Base-by-base conservation (phyloP, 2,797 vertebrate genomes). In the Pipistrellus pipistrellus region DNA sequence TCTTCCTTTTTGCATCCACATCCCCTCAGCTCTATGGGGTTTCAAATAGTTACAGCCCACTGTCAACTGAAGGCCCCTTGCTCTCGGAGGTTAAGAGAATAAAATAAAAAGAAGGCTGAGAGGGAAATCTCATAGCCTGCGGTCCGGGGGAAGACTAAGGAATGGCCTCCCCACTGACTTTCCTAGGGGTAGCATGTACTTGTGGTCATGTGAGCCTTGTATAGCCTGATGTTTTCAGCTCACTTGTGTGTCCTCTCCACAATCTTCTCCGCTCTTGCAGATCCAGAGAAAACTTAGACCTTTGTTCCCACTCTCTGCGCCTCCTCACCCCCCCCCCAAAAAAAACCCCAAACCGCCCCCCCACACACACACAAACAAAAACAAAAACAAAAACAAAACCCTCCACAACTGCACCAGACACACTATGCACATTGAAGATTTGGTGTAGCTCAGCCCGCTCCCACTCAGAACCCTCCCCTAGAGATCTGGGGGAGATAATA, bases 191-290 rank as follows among this genome's bases (percentile, higher is more conserved):
- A 81, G 57, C 44, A 57, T 7, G 64, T 12, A 30, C 11, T 55
- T 23, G 8, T 44, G 41, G 27, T 44, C 66, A 87, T 38, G 38
- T 73, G 76, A 23, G 72, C 32, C 55, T 85, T 83, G 83, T 51
- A 80, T 18, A 86, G 64, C 21, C 82, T 90, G 48, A 51, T 55
- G 59, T 81, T 55, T 91, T 53, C 53, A 38, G 66, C 30, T 73
- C 18, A 32, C 25, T n/a, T 90, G 57, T 57, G 51, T 30, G 38
- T 75, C 69, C 71, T 46, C 32, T 89, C 71, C 17, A 72, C 30
- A 93, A 25, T 48, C 59, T 90, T 72, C 62, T 84, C 32, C 55
- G n/a, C 32, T 85, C 59, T 94, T 85, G 62, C 17, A 44, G 32
- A 87, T 48, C 35, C 20, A 59, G n/a, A 48, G 10, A 71, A 88